Conservation (phyloP, 1,140 invertebrate species). For the Radopholus similis region DNA sequence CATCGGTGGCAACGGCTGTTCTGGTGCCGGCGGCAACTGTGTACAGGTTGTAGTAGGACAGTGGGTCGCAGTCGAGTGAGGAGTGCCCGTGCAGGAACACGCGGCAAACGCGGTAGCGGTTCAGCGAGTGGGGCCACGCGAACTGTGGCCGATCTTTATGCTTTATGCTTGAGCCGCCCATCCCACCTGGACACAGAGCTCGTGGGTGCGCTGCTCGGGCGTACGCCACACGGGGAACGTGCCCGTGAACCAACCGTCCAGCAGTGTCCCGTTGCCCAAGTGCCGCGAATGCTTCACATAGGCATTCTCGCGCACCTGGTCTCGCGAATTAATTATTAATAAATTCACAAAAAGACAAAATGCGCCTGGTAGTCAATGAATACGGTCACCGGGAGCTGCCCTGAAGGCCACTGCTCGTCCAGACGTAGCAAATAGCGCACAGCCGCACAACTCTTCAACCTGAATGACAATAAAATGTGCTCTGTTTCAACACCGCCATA, state of each 20-base stretch:
- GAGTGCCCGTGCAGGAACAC: slow-evolving; percentile 16
- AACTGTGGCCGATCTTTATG: background rate
- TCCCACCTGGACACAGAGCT: slow-evolving; percentile 16
- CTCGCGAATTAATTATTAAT: no score
- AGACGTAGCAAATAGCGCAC: slow-evolving; percentile 27
- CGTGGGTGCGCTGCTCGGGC: slow-evolving; percentile 8
- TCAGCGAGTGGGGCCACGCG: slow-evolving; percentile 10
- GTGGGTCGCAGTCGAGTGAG: slow-evolving; percentile 17
- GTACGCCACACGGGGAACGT: slow-evolving; percentile 19
- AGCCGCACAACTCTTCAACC: slow-evolving; percentile 21
- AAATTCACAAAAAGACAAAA: no score
- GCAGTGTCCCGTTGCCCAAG: slow-evolving; percentile 25
- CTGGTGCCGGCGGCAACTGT: slow-evolving; percentile 12
- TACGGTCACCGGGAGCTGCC: slow-evolving; percentile 14
- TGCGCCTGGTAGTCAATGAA: slow-evolving; percentile 23
- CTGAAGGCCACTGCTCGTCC: slow-evolving; percentile 23
- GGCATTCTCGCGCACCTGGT: slow-evolving; percentile 29
- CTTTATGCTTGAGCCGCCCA: background rate
- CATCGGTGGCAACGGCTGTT: background rate
- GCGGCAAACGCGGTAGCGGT: slow-evolving; percentile 15
- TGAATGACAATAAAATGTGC: background rate
- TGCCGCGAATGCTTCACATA: slow-evolving; percentile 28
- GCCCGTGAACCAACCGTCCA: slow-evolving; percentile 23
- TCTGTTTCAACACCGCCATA: no score
- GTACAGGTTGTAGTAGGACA: slow-evolving; percentile 2